Base-by-base conservation (phyloP, 1,140 invertebrate genomes). In the Protaetia brevitarsis region DNA sequence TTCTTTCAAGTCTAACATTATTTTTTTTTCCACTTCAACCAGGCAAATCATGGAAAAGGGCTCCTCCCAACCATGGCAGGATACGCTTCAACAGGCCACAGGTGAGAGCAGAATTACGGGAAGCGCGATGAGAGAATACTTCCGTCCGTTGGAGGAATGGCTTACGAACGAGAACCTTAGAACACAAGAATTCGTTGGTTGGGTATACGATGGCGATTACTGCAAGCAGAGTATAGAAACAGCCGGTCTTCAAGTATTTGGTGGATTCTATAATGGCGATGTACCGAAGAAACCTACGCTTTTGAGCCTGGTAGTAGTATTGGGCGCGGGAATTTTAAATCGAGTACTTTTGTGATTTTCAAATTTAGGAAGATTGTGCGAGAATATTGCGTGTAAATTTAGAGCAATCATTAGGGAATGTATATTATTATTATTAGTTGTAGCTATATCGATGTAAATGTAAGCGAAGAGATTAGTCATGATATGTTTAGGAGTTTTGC, bases 141-240 rank as follows among this genome's bases (percentile, higher is more conserved):
- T 98, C 84, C 82, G 87, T 13, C 96, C 96, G 0, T 82, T 99
- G 3, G 88, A 92, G 72, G 88, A 94, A 21, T 98, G 94, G 94
- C 81, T 98, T 58, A 83, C 89, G 34, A 87, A 87, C 69, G 91
- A 96, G 74, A 92, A 92, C 75, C 78, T 92, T 0, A 81, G 90
- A 60, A 93, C 89, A 8, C 86, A 88, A 19, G 90, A 93, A 74
- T 87, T 87, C 66, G 82, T 91, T 4, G 91, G 91, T 19, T 94
- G 92, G 92, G 86, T 88, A 66, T 92, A 93, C 73, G 91, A 93
- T 73, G 91, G 91, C 0, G 91, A 93, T 74, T 93, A 92, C 72
- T 93, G 91, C 76, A 93, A 92, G 71, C 86, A 89, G 64, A 93
- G 90, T 76, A 91, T 93, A 67, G 89, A 92, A 73, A 93, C 91